These are phyloP conservation scores for Psittacula derbiana DNA, from an alignment of 2,797 vertebrate species.

Conservation along the genomic window DNA sequence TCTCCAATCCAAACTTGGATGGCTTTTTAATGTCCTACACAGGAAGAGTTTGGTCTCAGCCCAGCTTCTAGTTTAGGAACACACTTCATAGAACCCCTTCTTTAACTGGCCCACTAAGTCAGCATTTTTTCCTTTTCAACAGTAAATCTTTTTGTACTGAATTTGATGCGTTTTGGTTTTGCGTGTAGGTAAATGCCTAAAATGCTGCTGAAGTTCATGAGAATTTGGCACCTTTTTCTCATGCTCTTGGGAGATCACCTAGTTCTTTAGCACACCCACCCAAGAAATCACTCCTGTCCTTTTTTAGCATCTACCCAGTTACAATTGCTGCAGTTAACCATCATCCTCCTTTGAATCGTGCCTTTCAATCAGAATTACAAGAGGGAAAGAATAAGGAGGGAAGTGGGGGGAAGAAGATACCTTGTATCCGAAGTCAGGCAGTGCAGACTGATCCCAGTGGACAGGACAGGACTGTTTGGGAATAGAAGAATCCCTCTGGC, in stretches of 20 bases:
- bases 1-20: background rate
- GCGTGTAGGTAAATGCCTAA: background rate
- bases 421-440: conserved; percentile 74
- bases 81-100: background rate
- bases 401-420: conserved; percentile 62
- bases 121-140: background rate
- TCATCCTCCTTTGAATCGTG: background rate
- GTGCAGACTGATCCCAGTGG: conserved; percentile 69
- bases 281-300: background rate
- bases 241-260: background rate
- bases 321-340: background rate
- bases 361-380: background rate
- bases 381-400: fast-evolving
- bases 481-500: background rate
- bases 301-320: background rate
- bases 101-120: background rate
- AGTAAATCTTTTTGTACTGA: background rate
- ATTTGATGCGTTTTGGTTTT: background rate
- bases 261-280: background rate
- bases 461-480: background rate
- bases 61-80: background rate
- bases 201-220: background rate
- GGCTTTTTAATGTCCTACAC: background rate
- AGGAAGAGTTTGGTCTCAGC: background rate
- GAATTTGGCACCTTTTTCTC: background rate